Evolutionary conservation across 2,113 vertebrate genomes (phyloP).

Genomic region (Aegotheles bennettii): DNA sequence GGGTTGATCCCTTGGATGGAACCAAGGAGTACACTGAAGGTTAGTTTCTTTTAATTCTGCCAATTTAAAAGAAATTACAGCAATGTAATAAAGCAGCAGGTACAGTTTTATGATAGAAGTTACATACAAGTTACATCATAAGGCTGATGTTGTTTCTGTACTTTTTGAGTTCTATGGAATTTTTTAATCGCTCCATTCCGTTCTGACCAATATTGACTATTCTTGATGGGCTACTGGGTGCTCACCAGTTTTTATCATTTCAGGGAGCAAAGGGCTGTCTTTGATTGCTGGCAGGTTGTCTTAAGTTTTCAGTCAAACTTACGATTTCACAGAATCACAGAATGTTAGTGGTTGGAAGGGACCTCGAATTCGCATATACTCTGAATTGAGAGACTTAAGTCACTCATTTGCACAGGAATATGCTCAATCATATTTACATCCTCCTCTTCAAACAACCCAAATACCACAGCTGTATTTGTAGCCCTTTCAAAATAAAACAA

Average conservation of each 20-base stretch:
- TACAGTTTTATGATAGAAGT: background rate
- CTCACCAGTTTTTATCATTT: background rate
- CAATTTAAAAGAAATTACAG: background rate
- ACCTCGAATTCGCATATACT: too few species aligned
- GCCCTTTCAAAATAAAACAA: background rate
- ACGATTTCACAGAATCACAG: accelerated
- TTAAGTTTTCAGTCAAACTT: background rate
- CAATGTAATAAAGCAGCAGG: background rate
- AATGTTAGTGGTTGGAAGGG: too few species aligned
- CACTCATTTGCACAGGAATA: background rate
- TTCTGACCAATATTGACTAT: background rate
- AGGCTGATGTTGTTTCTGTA: background rate
- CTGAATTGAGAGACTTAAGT: background rate
- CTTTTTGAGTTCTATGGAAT: background rate
- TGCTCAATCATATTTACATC: background rate
- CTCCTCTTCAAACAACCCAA: background rate
- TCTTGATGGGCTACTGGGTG: background rate
- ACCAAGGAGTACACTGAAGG: conserved; percentile 99
- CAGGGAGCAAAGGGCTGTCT: background rate
- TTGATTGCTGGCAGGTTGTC: background rate
- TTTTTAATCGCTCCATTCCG: background rate
- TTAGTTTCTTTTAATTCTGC: conserved; percentile 59
- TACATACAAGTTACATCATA: background rate
- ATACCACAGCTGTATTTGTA: background rate
- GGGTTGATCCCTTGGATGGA: conserved; percentile 97